Percentiles rank a stretch among this genome's conserved stretches.
Evolutionary conservation across 1,140 invertebrate species (phyloP).

Genomic region (Ips nitidus): DNA sequence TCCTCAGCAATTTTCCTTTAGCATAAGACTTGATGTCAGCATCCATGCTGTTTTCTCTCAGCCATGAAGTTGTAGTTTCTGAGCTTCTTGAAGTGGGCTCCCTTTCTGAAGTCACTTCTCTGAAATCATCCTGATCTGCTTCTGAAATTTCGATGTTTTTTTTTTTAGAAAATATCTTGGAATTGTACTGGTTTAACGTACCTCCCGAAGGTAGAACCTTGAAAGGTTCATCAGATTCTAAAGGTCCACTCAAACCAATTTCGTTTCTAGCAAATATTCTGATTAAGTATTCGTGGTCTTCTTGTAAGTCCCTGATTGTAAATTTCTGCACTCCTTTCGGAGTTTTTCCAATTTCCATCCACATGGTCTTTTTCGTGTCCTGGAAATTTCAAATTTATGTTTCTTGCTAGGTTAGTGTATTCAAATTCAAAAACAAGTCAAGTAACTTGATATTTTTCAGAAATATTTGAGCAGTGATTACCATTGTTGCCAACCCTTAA

Average conservation of each 20-base stretch:
- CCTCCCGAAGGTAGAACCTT: conserved; percentile 79
- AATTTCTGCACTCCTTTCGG: conserved; percentile 79
- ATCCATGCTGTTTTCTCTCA: conserved; percentile 88
- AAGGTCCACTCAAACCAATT: conserved; percentile 90
- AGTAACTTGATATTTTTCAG: too few species aligned
- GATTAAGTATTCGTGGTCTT: conserved; percentile 86
- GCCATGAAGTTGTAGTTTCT: conserved; percentile 91
- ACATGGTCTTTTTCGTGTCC: conserved; percentile 91
- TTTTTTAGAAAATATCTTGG: conserved; percentile 8
- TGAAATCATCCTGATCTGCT: conserved; percentile 55
- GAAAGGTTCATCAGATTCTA: conserved; percentile 91
- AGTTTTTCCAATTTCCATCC: conserved; percentile 92
- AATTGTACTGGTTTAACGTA: conserved; percentile 51
- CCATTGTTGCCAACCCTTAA: too few species aligned
- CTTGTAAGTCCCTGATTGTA: conserved; percentile 83
- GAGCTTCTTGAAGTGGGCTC: conserved; percentile 81
- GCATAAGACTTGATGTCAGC: conserved; percentile 89
- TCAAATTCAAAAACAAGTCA: too few species aligned
- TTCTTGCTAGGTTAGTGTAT: too few species aligned
- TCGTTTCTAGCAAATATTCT: conserved; percentile 93
- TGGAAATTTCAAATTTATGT: not conserved
- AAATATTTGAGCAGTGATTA: too few species aligned
- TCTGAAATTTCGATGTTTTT: conserved; percentile 38
- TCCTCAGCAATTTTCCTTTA: conserved; percentile 73
- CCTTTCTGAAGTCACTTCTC: conserved; percentile 61